Conservation (phyloP, 1,140 invertebrate genomes). For the Zaprionus camerounensis region DNA sequence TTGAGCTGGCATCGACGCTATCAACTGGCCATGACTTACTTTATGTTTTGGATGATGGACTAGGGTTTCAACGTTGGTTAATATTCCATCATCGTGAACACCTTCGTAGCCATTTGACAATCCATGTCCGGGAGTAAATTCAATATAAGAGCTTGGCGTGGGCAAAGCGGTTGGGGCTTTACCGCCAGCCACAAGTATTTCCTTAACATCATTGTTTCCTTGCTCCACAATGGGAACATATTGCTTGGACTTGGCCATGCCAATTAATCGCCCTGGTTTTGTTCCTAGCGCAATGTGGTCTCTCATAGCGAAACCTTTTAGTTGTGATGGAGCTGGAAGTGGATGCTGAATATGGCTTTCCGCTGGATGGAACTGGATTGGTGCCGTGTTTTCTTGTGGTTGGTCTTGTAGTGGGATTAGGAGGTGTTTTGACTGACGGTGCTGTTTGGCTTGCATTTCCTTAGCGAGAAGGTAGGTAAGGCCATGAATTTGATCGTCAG, state of each 20-base stretch:
- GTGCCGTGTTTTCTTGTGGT: constrained; percentile 72
- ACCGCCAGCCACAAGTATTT: constrained; percentile 18
- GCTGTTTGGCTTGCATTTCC: constrained; percentile 80
- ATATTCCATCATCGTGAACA: constrained; percentile 40
- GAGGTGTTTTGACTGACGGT: constrained; percentile 66
- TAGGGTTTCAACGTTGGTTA: constrained; percentile 63
- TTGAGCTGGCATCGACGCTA: constrained; percentile 54
- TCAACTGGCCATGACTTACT: constrained; percentile 20
- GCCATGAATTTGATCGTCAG: constrained; percentile 81
- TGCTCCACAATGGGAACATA: constrained; percentile 79
- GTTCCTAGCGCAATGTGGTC: constrained; percentile 51
- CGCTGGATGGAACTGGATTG: constrained; percentile 71
- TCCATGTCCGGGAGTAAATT: constrained; percentile 68
- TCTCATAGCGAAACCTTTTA: constrained; percentile 22
- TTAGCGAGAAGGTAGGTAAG: constrained; percentile 79
- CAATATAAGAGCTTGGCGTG: constrained; percentile 66
- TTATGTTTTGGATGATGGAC: constrained; percentile 58
- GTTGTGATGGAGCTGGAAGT: neutral
- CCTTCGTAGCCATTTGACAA: constrained; percentile 74
- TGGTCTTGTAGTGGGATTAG: constrained; percentile 32
- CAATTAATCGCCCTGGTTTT: constrained; percentile 66
- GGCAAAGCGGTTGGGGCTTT: constrained; percentile 48
- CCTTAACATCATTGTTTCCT: constrained; percentile 63
- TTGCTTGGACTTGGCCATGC: constrained; percentile 74
- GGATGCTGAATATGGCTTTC: constrained; percentile 6